Base-by-base conservation (phyloP, 2,797 vertebrate genomes). In the Urocyon cinereoargenteus region DNA sequence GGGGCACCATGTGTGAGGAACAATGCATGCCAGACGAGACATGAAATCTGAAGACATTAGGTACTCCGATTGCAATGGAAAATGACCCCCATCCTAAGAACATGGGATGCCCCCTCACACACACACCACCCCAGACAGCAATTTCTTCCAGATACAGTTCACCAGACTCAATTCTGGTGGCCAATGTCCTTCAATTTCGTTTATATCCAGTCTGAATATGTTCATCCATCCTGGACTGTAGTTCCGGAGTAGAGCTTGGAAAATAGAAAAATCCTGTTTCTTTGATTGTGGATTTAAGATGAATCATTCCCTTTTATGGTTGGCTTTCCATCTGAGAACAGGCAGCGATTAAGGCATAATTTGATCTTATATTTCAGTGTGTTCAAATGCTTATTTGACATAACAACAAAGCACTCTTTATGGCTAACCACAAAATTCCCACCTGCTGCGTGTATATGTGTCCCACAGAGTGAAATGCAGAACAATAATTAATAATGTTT, bases 1-100 rank as follows among this genome's bases (percentile, higher is more conserved):
- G 24, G 34, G 66, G 34, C 34, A 49, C 22, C 85, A 36, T 45
- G 45, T 85, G 18, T 36, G 28, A 31, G 14, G 87, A 24, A 64
- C 61, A 53, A 2, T 19, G 21, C 73, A 5, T 78, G 34, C 61
- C 26, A 11, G 57, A 53, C 2, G 53, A 97, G 62, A 7, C 61
- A 66, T 45, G 36, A n/a, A 66, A 81, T 61, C 5, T 84, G 73
- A 34, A 24, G 3, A 15, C 45, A n/a, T 24, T 31, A 64, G 51
- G 12, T 31, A 22, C 19, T 90, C 31, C 28, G 59, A 61, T 81
- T 85, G 91, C 95, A 91, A 11, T 88, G 93, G 88, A 98, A 97
- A 83, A 73, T 90, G 75, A 53, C 40, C 18, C 81, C 49, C 91
- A 85, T 0, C 3, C 24, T n/a, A 36, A 57, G 13, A 55, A 78